These are phyloP conservation scores for Pegea sp. DNA, from an alignment of 23 tunicate species.

Conservation along the genomic window DNA sequence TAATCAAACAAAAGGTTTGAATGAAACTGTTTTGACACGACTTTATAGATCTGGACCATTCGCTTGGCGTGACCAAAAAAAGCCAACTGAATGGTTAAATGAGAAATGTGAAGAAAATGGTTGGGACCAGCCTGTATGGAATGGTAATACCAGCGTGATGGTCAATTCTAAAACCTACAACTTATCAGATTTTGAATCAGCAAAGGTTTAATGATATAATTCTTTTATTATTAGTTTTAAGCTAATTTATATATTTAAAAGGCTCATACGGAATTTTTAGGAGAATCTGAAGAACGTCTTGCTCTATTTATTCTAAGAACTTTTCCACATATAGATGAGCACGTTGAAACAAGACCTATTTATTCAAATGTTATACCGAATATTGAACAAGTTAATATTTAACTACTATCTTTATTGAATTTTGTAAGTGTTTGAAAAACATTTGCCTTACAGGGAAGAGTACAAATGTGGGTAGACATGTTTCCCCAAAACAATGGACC, in stretches of 20 bases:
- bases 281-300: conserved; percentile 61
- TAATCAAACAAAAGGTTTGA: too few species aligned
- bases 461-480: conserved; percentile 89
- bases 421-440: background rate
- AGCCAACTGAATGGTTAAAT: conserved; percentile 60
- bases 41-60: conserved; percentile 73
- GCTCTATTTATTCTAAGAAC: conserved; percentile 38
- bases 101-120: conserved; percentile 30
- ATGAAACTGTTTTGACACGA: too few species aligned
- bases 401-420: background rate
- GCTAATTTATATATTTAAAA: background rate
- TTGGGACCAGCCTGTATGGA: conserved; percentile 87
- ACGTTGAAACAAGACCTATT: conserved; percentile 82
- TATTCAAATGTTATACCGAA: conserved; percentile 48
- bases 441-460: conserved; percentile 54
- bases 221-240: background rate
- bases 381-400: conserved; percentile 54
- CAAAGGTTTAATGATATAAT: conserved; percentile 10
- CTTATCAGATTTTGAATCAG: conserved; percentile 31
- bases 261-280: conserved; percentile 25
- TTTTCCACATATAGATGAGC: conserved; percentile 54
- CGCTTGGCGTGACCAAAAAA: conserved; percentile 68
- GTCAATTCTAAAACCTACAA: conserved; percentile 36
- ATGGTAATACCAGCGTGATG: conserved; percentile 76
- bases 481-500: conserved; percentile 82